These are phyloP conservation scores for Steatocranus sp. DNA, from an alignment of 2,797 vertebrate species.

Conservation along the genomic window DNA sequence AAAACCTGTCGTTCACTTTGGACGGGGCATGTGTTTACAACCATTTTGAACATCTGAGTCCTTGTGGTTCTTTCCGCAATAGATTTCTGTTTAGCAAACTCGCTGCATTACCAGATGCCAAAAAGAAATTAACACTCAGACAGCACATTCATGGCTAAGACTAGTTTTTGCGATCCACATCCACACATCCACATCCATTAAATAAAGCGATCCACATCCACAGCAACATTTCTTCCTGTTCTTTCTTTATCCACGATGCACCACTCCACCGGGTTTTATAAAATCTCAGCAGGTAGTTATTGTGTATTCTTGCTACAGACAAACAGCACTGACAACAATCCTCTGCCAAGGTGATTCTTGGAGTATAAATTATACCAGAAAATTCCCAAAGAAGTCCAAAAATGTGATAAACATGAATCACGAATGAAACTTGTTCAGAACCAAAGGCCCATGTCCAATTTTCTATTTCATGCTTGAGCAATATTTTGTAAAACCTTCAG, in stretches of 20 bases:
- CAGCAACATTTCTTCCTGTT: background rate
- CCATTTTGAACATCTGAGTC: background rate
- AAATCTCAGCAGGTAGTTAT: background rate
- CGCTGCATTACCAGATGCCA: background rate
- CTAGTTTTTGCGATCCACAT: background rate
- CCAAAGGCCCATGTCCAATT: background rate
- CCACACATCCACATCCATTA: background rate
- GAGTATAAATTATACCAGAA: background rate
- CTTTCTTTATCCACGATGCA: background rate
- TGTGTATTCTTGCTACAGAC: background rate
- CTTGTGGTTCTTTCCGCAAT: background rate
- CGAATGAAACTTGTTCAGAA: background rate
- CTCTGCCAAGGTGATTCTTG: background rate
- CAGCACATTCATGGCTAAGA: background rate
- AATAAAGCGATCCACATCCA: background rate
- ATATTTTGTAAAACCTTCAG: background rate
- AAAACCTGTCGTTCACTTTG: background rate
- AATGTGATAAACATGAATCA: background rate
- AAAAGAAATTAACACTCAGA: background rate
- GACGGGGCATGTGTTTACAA: background rate
- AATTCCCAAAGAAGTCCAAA: background rate
- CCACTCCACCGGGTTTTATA: background rate
- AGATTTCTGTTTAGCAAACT: background rate
- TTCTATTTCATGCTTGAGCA: background rate
- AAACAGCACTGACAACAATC: background rate